Percentiles rank a stretch among this genome's conserved stretches.
Conservation (phyloP, 37 sponge, comb jelly and placozoan species). For the Haliclona indistincta region DNA sequence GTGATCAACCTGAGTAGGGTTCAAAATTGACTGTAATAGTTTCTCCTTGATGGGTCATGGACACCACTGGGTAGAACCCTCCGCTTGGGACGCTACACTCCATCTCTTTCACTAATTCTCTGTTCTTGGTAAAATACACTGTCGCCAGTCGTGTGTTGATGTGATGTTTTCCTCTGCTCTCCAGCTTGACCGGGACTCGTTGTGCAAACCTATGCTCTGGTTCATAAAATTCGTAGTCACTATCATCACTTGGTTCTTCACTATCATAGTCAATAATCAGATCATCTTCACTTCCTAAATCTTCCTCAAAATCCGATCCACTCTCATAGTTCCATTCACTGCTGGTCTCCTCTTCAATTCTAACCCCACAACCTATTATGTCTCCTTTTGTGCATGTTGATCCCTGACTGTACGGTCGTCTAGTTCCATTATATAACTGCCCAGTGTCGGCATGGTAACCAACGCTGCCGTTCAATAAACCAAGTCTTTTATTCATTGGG, state of each 20-base stretch:
- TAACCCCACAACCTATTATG: slow-evolving; percentile 42
- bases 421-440: slow-evolving; percentile 21
- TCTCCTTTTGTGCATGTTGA: slow-evolving; percentile 23
- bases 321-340: no score
- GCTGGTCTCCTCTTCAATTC: no score
- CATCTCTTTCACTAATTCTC: slow-evolving; percentile 59
- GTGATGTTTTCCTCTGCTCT: no score
- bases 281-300: no score
- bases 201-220: not conserved
- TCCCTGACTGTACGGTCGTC: slow-evolving; percentile 7
- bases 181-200: not conserved
- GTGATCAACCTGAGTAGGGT: slow-evolving; percentile 54
- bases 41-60: slow-evolving; percentile 71
- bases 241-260: not conserved
- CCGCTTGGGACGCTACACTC: slow-evolving; percentile 61
- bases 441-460: slow-evolving; percentile 51
- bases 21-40: slow-evolving; percentile 42
- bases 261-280: no score
- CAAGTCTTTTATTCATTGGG: slow-evolving; percentile 29
- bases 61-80: slow-evolving; percentile 81
- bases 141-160: not conserved
- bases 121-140: slow-evolving; percentile 82
- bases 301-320: no score
- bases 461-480: slow-evolving; percentile 25
- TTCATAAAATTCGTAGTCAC: slow-evolving; percentile 5